A percentile compares a stretch with the other conserved stretches of the same genome.
These are phyloP conservation scores for Malacoctenus gilli DNA, from an alignment of 2,797 vertebrate species.

Conservation along the genomic window DNA sequence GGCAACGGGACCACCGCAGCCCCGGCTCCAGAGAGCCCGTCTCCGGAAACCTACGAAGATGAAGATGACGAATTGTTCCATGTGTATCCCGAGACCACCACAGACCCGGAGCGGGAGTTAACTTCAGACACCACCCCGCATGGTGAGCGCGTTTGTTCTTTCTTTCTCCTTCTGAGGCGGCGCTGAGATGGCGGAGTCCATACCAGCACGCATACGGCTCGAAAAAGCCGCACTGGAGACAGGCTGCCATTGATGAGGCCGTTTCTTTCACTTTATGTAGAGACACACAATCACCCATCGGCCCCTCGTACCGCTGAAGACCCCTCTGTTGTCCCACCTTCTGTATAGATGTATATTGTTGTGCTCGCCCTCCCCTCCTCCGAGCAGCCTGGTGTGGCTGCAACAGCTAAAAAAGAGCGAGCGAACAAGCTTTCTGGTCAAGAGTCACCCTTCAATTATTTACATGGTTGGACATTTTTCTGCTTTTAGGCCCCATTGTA, in stretches of 20 bases:
- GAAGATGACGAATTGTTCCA: rapidly evolving
- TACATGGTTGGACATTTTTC: constrained; percentile 54
- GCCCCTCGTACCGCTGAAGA: too few species aligned
- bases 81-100: constrained; percentile 16
- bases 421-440: constrained; percentile 46
- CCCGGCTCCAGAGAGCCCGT: background rate
- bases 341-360: too few species aligned
- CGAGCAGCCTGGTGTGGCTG: constrained; percentile 8
- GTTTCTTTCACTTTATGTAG: too few species aligned
- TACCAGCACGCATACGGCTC: too few species aligned
- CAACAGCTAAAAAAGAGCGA: constrained; percentile 25
- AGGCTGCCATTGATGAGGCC: too few species aligned
- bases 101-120: constrained; percentile 17
- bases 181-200: too few species aligned
- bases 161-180: too few species aligned
- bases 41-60: background rate
- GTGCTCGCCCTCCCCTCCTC: too few species aligned
- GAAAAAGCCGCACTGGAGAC: too few species aligned
- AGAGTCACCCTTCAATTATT: constrained; percentile 69
- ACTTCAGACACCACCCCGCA: constrained; percentile 39
- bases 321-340: too few species aligned
- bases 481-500: constrained; percentile 61
- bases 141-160: constrained; percentile 52
- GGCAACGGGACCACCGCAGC: constrained; percentile 15
- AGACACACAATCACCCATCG: too few species aligned